Evolutionary conservation across 2,797 vertebrate genomes (phyloP).

Genomic region (Taeniopygia guttata): DNA sequence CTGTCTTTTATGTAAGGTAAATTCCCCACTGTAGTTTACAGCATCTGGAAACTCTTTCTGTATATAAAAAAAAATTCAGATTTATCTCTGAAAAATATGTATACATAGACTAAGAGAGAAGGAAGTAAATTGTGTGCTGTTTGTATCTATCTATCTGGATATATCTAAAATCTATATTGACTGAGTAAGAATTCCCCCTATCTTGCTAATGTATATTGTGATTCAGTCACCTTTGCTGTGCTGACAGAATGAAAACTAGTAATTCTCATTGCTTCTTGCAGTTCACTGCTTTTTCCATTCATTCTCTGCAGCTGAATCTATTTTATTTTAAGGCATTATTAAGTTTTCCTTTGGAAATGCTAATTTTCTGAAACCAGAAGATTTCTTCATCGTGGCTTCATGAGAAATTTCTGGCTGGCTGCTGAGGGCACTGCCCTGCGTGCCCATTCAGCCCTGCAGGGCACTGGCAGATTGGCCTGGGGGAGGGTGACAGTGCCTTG

Average conservation of each 20-base stretch:
- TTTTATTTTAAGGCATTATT: neutral
- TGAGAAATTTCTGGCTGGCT: neutral
- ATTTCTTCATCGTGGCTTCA: neutral
- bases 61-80: neutral
- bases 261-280: neutral
- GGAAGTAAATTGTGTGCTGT: neutral
- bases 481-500: neutral
- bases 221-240: neutral
- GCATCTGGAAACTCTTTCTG: neutral
- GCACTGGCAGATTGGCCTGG: neutral
- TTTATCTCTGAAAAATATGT: neutral
- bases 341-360: neutral
- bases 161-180: neutral
- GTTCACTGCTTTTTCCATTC: neutral
- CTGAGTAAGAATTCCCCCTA: neutral
- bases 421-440: fast-evolving
- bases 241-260: neutral
- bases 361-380: neutral
- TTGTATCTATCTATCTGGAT: neutral
- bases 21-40: neutral
- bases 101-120: neutral
- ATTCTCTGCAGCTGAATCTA: neutral
- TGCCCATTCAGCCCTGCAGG: neutral
- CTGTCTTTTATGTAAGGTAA: neutral
- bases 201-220: neutral